Evolutionary conservation across 2,797 vertebrate species (phyloP), one percentile per base, ranked within the genome.

Genomic region (Coendou prehensilis): DNA sequence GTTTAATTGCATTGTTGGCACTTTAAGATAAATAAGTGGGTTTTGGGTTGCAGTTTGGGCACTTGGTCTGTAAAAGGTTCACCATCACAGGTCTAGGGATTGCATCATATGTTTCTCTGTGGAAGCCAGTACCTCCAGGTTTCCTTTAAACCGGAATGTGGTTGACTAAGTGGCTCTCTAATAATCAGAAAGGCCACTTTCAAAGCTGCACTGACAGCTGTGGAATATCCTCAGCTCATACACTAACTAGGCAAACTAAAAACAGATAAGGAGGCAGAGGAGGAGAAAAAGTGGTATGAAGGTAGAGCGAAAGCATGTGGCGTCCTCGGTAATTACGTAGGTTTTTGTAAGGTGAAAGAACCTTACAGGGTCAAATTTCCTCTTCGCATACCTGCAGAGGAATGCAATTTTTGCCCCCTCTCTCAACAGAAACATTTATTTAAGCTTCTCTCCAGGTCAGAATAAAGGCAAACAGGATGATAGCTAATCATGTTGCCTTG

Each of bases 141-240:
- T 87, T 89, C 89, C 47, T 93, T 81, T 87, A 84, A 92, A 47
- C 54, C 11, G n/a, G 52, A 84, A 14, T 83, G 22, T 79, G 30
- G 45, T 76, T 78, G 30, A 59, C 45, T 82, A 33, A 90, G 28
- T 89, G 47, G 11, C 50, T 82, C 15, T 93, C 20, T 56, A 50
- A n/a, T 93, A 63, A 67, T 91, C 63, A 75, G 80, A 93, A 91
- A 95, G 41, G 10, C 33, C 22, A 18, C 63, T 79, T 87, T 57
- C 64, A 91, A 82, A 79, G 33, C 67, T 78, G 23, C 73, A 23
- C 50, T 86, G 3, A 89, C 28, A 87, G 23, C 87, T 87, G 57
- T 14, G 78, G 79, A 69, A 82, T 56, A 18, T 83, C 50, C 81
- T 59, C n/a, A 54, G n/a, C 45, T 7, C 5, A n/a, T 93, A 13